Conservation (phyloP, 2,797 vertebrate genomes). For the Esox masquinongy region DNA sequence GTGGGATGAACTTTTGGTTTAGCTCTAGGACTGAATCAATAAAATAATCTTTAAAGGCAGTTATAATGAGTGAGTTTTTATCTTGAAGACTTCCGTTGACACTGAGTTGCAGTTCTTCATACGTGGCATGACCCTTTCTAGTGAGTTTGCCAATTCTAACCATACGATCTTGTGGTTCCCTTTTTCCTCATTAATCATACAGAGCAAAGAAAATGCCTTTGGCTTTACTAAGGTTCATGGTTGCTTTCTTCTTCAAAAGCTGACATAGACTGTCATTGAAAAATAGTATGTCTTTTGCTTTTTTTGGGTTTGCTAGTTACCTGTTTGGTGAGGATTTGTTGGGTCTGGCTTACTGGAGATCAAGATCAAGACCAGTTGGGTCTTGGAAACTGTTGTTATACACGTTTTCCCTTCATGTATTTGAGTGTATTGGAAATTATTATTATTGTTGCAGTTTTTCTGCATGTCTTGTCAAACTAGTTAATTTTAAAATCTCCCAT, state of each 20-base stretch:
- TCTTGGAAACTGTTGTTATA: no score
- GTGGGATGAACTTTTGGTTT: background rate
- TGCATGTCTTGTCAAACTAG: no score
- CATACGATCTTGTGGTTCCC: background rate
- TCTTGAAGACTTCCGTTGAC: background rate
- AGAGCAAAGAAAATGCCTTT: background rate
- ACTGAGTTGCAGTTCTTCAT: background rate
- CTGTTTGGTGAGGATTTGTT: background rate
- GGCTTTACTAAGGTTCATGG: background rate
- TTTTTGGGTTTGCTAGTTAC: background rate
- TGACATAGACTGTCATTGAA: background rate
- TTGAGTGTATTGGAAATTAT: no score
- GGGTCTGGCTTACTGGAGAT: no score
- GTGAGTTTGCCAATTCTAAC: background rate
- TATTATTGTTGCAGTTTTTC: no score
- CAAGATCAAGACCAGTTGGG: no score
- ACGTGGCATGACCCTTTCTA: background rate
- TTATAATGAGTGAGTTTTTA: background rate
- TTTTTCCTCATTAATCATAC: background rate
- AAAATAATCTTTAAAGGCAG: background rate
- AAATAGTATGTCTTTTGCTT: background rate
- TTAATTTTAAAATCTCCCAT: no score
- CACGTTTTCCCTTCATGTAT: no score
- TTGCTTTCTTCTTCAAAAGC: background rate
- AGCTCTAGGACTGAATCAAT: background rate